Percentiles rank a stretch among this genome's conserved stretches.
Conservation (phyloP, 1,140 invertebrate genomes). For the Drosophila persimilis region DNA sequence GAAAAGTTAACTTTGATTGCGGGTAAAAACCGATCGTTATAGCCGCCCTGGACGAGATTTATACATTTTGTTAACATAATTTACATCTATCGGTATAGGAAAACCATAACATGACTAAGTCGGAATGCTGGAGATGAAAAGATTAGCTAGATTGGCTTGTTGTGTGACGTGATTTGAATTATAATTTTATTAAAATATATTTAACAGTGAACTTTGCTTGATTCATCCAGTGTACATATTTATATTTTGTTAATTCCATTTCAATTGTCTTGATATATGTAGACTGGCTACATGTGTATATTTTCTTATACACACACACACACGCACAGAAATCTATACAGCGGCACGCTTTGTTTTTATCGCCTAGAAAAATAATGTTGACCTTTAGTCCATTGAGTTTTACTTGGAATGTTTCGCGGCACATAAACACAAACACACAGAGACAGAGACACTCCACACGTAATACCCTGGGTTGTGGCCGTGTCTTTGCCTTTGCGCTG, state of each 20-base stretch:
- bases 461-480: slow-evolving; percentile 10
- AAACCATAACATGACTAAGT: slow-evolving; percentile 13
- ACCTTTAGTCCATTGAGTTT: slow-evolving; percentile 60
- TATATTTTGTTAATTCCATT: slow-evolving; percentile 43
- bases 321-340: slow-evolving; percentile 6
- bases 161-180: slow-evolving; percentile 16
- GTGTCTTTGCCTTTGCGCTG: too few species aligned
- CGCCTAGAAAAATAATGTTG: slow-evolving; percentile 58
- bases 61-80: slow-evolving; percentile 21
- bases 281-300: slow-evolving; percentile 9
- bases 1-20: slow-evolving; percentile 5
- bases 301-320: slow-evolving; percentile 13
- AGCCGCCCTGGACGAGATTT: background rate
- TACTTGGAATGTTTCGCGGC: slow-evolving; percentile 27
- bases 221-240: slow-evolving; percentile 6
- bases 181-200: slow-evolving; percentile 21
- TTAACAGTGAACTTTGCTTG: slow-evolving; percentile 15
- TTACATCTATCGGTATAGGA: slow-evolving; percentile 8
- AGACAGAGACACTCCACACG: background rate
- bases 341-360: slow-evolving; percentile 56
- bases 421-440: too few species aligned
- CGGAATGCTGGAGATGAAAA: slow-evolving; percentile 10
- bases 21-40: background rate
- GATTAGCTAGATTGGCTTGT: background rate
- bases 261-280: slow-evolving; percentile 9